These are phyloP conservation scores for Gobio occitaniae DNA, from an alignment of 2,797 vertebrate genomes.

Conservation along the genomic window DNA sequence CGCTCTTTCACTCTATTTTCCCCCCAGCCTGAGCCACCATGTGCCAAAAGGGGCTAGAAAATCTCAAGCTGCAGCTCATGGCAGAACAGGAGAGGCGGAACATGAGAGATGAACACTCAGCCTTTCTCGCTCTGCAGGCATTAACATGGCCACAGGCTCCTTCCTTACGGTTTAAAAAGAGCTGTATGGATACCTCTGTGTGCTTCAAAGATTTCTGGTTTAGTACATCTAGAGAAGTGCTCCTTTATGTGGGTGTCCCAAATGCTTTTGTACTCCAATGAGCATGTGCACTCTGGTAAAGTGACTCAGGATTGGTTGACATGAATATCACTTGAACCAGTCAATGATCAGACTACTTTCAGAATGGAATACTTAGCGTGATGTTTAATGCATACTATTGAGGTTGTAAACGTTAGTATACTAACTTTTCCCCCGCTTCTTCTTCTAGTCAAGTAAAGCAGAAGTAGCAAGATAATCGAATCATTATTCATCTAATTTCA, in stretches of 20 bases:
- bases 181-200: neutral
- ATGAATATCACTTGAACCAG: neutral
- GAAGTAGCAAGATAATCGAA: no score
- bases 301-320: neutral
- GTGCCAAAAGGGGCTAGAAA: slow-evolving; percentile 49
- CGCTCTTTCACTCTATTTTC: slow-evolving; percentile 46
- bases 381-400: neutral
- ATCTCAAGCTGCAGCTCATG: slow-evolving; percentile 61
- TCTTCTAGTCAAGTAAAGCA: no score
- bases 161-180: neutral
- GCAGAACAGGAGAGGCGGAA: slow-evolving; percentile 61
- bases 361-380: neutral
- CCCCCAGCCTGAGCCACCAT: slow-evolving; percentile 34
- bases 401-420: neutral
- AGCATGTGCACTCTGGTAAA: neutral
- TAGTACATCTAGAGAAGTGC: neutral
- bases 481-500: no score
- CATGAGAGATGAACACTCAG: slow-evolving; percentile 53
- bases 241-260: neutral
- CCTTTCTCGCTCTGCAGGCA: slow-evolving; percentile 2
- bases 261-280: neutral
- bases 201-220: neutral
- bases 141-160: slow-evolving; percentile 22
- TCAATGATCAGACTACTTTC: neutral
- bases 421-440: no score